A percentile compares a stretch with the other conserved stretches of the same genome.
Evolutionary conservation across 2,797 vertebrate genomes (phyloP).

Genomic region (Myotis pilosus): DNA sequence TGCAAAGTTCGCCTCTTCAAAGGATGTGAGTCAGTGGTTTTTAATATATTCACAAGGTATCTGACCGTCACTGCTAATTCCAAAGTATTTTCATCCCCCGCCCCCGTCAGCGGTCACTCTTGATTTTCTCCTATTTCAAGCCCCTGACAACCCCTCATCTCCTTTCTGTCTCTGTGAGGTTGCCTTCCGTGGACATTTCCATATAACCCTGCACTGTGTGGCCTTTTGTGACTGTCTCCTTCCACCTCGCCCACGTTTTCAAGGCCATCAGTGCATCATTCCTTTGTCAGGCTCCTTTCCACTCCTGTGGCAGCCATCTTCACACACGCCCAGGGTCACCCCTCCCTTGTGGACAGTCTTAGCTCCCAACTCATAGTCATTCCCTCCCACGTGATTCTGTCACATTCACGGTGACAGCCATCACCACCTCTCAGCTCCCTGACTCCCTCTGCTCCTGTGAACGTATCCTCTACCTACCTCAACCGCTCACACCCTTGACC

Average conservation of each 20-base stretch:
- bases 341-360: background rate
- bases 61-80: background rate
- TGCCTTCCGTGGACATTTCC: background rate
- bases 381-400: background rate
- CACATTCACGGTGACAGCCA: background rate
- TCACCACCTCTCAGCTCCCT: background rate
- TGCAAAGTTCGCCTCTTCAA: background rate
- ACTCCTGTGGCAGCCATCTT: background rate
- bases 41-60: background rate
- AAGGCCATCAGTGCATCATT: background rate
- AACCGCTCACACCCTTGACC: background rate
- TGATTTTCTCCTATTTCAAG: background rate
- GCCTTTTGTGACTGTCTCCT: background rate
- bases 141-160: background rate
- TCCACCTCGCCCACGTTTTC: background rate
- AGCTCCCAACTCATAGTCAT: conserved; percentile 20
- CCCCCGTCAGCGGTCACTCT: background rate
- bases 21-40: background rate
- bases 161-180: background rate
- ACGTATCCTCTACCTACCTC: background rate
- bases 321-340: too few species aligned
- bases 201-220: fast-evolving
- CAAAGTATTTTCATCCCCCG: background rate
- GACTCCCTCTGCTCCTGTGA: background rate
- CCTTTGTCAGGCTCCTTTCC: background rate